Percentiles rank a stretch among this genome's conserved stretches.
phyloP scores from a whole-genome alignment of 2,888 invertebrate species.

The Branchellion lobata region DNA sequence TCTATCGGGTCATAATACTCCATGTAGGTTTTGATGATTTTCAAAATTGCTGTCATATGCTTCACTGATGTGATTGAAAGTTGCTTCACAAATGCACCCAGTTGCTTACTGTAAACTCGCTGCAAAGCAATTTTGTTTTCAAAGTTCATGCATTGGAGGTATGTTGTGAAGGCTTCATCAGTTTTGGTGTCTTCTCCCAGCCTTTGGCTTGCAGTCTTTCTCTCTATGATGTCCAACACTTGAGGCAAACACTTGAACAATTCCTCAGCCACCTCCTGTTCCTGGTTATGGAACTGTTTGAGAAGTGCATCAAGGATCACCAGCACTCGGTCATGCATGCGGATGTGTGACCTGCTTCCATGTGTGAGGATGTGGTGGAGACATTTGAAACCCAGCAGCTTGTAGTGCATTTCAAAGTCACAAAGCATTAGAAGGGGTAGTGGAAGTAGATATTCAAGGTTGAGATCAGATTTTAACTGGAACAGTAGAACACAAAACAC shows the following conservation, averaged over 20 bases:
- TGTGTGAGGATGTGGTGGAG: not conserved
- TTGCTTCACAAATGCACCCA: not conserved
- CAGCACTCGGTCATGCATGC: not conserved
- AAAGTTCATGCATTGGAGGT: constrained; percentile 5
- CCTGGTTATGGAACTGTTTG: constrained; percentile 12
- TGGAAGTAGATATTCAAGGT: not conserved
- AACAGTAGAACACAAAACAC: not conserved
- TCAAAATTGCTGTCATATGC: not conserved
- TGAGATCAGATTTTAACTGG: not conserved
- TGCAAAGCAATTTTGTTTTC: constrained; percentile 1
- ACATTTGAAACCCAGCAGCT: not conserved
- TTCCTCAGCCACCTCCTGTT: not conserved
- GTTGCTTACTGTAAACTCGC: not conserved
- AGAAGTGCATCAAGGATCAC: not conserved
- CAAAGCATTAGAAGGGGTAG: not conserved
- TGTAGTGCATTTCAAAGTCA: constrained; percentile 1
- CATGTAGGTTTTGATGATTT: not conserved
- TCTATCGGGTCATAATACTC: not conserved
- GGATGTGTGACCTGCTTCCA: not conserved
- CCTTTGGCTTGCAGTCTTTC: not conserved
- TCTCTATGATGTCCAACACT: not conserved
- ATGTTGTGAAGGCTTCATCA: not conserved
- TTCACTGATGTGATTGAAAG: not conserved
- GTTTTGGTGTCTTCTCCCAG: not conserved
- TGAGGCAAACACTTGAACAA: not conserved